These are phyloP conservation scores for Peromyscus californicus DNA, from an alignment of 2,113 vertebrate genomes.

Conservation along the genomic window DNA sequence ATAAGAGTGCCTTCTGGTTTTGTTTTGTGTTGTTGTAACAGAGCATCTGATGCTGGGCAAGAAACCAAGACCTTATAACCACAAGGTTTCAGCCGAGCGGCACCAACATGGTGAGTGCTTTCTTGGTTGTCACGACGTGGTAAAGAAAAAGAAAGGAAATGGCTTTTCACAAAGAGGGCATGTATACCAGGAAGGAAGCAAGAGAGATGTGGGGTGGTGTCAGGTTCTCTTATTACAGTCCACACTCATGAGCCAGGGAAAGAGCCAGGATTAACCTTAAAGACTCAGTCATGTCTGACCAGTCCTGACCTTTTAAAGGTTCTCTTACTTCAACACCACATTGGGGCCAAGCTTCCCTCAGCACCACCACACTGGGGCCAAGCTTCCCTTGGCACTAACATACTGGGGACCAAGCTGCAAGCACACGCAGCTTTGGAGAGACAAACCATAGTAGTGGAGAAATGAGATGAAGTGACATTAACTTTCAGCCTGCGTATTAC, in stretches of 20 bases:
- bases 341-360: background rate
- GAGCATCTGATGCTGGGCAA: background rate
- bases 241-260: background rate
- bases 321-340: background rate
- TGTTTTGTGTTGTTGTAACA: background rate
- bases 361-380: background rate
- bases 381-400: background rate
- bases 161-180: background rate
- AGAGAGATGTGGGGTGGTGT: background rate
- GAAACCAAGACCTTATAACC: background rate
- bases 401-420: background rate
- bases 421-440: background rate
- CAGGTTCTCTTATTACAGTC: background rate
- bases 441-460: background rate
- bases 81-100: background rate
- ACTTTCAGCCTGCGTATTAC: background rate
- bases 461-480: background rate
- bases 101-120: background rate
- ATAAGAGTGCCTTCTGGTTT: background rate
- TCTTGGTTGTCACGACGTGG: background rate
- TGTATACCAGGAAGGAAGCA: background rate
- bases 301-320: background rate
- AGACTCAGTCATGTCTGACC: background rate
- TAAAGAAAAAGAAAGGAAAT: background rate
- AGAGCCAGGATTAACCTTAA: background rate